Percentiles rank a stretch among this genome's conserved stretches.
phyloP scores from a whole-genome alignment of 2,797 vertebrate genomes.

The Choloepus didactylus region DNA sequence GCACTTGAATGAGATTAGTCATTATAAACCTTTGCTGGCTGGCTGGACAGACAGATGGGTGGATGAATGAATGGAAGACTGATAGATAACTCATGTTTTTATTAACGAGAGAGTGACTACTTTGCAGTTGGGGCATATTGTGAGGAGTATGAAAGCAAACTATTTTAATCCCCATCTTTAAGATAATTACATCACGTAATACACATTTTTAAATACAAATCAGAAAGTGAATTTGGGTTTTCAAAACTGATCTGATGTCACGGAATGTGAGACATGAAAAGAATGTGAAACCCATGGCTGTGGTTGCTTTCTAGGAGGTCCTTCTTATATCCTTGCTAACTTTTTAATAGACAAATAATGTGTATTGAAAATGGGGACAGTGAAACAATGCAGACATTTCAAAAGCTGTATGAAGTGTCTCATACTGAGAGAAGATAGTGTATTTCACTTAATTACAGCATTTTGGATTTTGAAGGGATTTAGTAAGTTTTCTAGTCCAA shows the following conservation, averaged over 20 bases:
- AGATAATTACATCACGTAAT: neutral
- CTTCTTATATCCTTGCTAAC: neutral
- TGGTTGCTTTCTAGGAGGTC: neutral
- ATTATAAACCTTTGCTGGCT: neutral
- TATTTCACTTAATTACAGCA: neutral
- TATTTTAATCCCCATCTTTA: neutral
- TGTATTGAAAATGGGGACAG: neutral
- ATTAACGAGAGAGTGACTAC: neutral
- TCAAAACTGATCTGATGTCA: neutral
- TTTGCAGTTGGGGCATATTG: neutral
- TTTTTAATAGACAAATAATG: neutral
- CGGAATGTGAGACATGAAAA: neutral
- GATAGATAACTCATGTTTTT: neutral
- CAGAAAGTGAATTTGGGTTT: neutral
- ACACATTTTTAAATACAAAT: neutral
- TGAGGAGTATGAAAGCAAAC: neutral
- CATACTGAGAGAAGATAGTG: neutral
- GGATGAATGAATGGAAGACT: neutral
- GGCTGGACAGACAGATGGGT: neutral
- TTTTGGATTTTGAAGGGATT: neutral
- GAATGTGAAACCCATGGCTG: neutral
- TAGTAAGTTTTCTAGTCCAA: neutral
- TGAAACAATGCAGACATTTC: neutral
- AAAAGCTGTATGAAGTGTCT: neutral
- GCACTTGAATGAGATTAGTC: neutral